phyloP scores from a whole-genome alignment of 1,140 invertebrate species.

The Diprion similis region DNA sequence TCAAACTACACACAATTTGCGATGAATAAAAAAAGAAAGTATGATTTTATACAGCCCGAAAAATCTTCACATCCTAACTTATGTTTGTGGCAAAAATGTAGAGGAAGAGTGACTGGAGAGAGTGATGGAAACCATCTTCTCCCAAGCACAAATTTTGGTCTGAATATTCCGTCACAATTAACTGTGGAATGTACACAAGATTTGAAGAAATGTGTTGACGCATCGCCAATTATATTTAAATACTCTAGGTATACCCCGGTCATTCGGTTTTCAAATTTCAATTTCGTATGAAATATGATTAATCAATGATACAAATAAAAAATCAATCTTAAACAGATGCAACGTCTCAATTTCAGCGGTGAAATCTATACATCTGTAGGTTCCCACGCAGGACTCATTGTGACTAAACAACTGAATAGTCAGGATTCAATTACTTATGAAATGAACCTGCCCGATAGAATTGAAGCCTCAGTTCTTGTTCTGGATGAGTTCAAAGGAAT shows the following conservation, averaged over 20 bases:
- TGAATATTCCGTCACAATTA: slow-evolving; percentile 13
- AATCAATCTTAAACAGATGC: slow-evolving; percentile 62
- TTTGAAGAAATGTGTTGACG: slow-evolving; percentile 77
- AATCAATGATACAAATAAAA: slow-evolving; percentile 52
- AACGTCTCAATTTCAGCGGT: slow-evolving; percentile 37
- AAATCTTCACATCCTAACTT: background rate
- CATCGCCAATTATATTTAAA: slow-evolving; percentile 67
- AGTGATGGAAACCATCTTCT: background rate
- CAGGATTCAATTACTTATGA: slow-evolving; percentile 46
- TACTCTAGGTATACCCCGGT: slow-evolving; percentile 58
- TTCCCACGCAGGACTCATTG: slow-evolving; percentile 69
- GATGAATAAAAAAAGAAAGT: slow-evolving; percentile 6
- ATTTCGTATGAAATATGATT: slow-evolving; percentile 11
- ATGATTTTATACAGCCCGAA: slow-evolving; percentile 9
- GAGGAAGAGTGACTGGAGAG: slow-evolving; percentile 35
- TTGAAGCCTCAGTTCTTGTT: slow-evolving; percentile 64
- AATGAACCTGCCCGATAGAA: slow-evolving; percentile 59
- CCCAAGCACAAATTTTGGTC: slow-evolving; percentile 16
- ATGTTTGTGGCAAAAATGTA: slow-evolving; percentile 55
- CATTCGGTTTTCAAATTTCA: slow-evolving; percentile 14
- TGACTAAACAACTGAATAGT: slow-evolving; percentile 57
- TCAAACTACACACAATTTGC: background rate
- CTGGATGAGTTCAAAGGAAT: slow-evolving; percentile 45
- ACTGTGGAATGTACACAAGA: slow-evolving; percentile 64
- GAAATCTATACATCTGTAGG: slow-evolving; percentile 60